A percentile compares a stretch with the other conserved stretches of the same genome.
Conservation (phyloP, 2,797 vertebrate genomes). For the Pipistrellus pipistrellus region DNA sequence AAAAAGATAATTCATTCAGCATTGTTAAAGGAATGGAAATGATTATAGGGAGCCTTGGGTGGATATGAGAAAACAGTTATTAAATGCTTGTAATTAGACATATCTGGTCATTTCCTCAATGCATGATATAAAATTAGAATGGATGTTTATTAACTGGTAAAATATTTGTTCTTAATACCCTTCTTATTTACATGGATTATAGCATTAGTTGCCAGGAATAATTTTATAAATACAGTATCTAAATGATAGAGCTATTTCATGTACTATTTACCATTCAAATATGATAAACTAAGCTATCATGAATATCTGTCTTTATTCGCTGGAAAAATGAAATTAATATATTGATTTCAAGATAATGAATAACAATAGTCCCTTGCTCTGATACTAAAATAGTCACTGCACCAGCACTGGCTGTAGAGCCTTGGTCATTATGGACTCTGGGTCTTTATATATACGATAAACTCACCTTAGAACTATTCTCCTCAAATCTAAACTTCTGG, state of each 20-base stretch:
- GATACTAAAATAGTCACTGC: background rate
- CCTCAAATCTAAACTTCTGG: background rate
- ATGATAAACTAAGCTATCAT: conserved; percentile 65
- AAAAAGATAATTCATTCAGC: background rate
- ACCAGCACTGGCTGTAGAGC: too few species aligned
- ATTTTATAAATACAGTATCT: conserved; percentile 28
- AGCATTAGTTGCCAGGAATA: conserved; percentile 46
- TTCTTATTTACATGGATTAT: background rate
- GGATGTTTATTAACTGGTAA: conserved; percentile 1
- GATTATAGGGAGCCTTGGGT: background rate
- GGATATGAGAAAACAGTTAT: background rate
- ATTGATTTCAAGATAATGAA: conserved; percentile 70
- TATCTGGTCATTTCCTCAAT: background rate
- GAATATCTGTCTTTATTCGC: conserved; percentile 17
- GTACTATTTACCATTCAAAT: conserved; percentile 40
- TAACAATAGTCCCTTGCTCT: conserved; percentile 16
- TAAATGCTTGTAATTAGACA: background rate
- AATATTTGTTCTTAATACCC: background rate
- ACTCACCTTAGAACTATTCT: background rate
- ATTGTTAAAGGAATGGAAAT: background rate
- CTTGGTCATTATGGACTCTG: too few species aligned
- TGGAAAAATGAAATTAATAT: conserved; percentile 20
- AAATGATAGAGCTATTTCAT: conserved; percentile 54
- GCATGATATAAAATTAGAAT: background rate
- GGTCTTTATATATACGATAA: background rate